Evolutionary conservation across 2,113 vertebrate species (phyloP), one percentile per base, ranked within the genome.

Genomic region (Xyliphius kryptos): DNA sequence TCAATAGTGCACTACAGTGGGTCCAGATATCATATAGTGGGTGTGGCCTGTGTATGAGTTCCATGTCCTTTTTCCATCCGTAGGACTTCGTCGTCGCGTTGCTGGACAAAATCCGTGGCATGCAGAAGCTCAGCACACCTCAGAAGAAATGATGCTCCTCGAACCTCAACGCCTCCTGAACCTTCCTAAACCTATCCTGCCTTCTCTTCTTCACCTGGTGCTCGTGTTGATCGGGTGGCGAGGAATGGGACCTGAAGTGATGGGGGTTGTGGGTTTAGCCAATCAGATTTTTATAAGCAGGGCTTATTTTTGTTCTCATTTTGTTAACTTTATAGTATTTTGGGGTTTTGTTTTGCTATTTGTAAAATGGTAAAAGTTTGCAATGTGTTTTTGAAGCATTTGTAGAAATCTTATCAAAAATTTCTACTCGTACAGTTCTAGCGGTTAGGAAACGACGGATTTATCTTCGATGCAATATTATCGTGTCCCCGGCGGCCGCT

Each of bases 61-160:
- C 22, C 54, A 58, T 50, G 8, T 63, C 26, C 19, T 52, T 52
- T 6, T 14, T 36, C 3, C 64, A 63, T 16, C 56, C 4, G 2
- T 68, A 95, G 92, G 90, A 84, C 81, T 95, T 95, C 58, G 74
- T 94, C 73, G 82, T 88, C 64, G 92, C 88, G 80, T 83, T 95
- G 77, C 85, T 95, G 65, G 89, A 94, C 79, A 91, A 88, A 86
- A 93, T 95, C 79, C 86, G 91, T 70, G 92, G 92, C 71, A 95
- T 95, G 92, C 92, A 95, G 84, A 95, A 95, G 79, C 88, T 95
- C 73, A 92, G 90, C 77, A 93, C 92, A 53, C 92, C 92, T 43
- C 91, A 94, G 80, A 95, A 92, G 85, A 94, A 94, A 79, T 95
- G 79, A 90, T 77, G 77, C 50, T 58, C 0, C 22, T 61, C 53